phyloP scores from a whole-genome alignment of 2,797 vertebrate species.

The Eospalax fontanierii region DNA sequence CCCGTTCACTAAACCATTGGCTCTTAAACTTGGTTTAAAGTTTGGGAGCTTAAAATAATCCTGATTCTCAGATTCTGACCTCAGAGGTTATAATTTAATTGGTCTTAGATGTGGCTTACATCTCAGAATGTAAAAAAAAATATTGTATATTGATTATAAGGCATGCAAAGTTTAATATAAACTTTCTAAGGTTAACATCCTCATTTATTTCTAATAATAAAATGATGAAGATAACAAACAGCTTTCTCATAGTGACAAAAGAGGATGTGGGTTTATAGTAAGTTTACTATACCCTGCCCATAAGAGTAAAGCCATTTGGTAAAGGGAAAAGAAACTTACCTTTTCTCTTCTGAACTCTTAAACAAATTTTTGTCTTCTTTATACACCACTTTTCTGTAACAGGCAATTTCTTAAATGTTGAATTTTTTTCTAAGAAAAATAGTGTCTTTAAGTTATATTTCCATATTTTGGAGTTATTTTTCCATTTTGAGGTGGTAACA shows the following conservation, averaged over 20 bases:
- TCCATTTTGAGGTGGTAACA: not conserved
- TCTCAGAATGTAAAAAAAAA: not conserved
- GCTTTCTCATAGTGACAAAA: not conserved
- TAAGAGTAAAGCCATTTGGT: not conserved
- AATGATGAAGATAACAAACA: not conserved
- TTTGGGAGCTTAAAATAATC: constrained; percentile 23
- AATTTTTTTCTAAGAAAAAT: constrained; percentile 35
- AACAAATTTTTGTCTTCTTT: constrained; percentile 5
- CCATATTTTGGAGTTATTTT: not conserved
- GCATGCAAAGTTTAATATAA: not conserved
- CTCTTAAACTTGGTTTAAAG: not conserved
- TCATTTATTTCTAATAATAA: not conserved
- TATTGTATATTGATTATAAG: not conserved
- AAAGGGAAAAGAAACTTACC: not conserved
- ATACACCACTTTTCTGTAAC: not conserved
- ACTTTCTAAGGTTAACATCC: not conserved
- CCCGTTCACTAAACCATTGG: not conserved
- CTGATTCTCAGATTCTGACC: not conserved
- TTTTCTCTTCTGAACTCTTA: constrained; percentile 15
- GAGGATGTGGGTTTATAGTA: not conserved
- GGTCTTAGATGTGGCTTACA: not conserved
- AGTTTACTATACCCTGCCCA: not conserved
- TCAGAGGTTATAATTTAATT: constrained; percentile 47
- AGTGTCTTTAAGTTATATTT: constrained; percentile 33
- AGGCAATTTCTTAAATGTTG: not conserved